phyloP scores from a whole-genome alignment of 2,888 invertebrate genomes.

The Drosophila yooni region DNA sequence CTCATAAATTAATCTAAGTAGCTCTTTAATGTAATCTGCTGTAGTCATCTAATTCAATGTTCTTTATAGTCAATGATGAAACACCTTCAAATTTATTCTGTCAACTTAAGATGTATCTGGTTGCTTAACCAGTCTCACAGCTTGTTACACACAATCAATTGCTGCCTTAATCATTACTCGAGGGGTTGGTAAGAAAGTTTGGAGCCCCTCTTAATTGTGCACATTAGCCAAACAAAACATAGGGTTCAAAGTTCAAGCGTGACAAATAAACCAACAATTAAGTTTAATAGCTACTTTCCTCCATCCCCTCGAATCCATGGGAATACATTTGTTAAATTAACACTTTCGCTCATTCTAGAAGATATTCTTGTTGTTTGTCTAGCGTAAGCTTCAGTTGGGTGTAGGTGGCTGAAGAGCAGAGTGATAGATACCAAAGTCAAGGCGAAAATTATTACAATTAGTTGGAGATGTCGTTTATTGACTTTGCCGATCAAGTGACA shows the following conservation, averaged over 20 bases:
- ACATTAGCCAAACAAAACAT: slow-evolving; percentile 54
- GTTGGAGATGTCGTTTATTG: slow-evolving; percentile 63
- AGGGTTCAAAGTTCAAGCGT: slow-evolving; percentile 76
- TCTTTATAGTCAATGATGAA: neutral
- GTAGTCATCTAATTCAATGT: neutral
- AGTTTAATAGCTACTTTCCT: slow-evolving; percentile 63
- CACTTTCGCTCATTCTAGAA: slow-evolving; percentile 55
- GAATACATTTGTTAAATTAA: slow-evolving; percentile 72
- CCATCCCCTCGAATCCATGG: slow-evolving; percentile 13
- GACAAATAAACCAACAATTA: slow-evolving; percentile 78
- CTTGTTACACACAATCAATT: slow-evolving; percentile 54
- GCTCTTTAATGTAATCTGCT: neutral
- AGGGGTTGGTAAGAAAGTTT: slow-evolving; percentile 37
- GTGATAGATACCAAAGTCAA: slow-evolving; percentile 33
- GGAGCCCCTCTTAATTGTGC: slow-evolving; percentile 61
- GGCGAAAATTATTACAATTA: slow-evolving; percentile 74
- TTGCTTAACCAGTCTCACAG: slow-evolving; percentile 35
- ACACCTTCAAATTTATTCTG: neutral
- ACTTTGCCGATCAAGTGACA: slow-evolving; percentile 66
- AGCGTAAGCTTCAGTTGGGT: slow-evolving; percentile 31
- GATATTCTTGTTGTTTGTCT: slow-evolving; percentile 44
- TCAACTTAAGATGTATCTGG: slow-evolving; percentile 6
- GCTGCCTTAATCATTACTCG: slow-evolving; percentile 23
- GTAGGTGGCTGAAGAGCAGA: neutral
- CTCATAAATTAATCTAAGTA: neutral